phyloP scores from a whole-genome alignment of 1,140 invertebrate species.

The Philotrypesis tridentata region DNA sequence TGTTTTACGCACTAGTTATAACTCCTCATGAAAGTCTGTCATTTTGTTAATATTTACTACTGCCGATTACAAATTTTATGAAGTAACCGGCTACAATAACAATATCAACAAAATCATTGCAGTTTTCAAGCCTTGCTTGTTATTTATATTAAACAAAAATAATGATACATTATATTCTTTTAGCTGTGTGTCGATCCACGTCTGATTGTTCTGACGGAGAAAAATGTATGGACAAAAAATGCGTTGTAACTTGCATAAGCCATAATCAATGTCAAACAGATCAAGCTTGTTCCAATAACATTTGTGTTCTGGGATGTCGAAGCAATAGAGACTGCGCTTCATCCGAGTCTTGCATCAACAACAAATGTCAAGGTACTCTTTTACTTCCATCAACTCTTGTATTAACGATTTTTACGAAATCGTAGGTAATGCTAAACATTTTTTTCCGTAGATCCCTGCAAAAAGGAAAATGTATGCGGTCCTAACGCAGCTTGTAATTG shows the following conservation, averaged over 20 bases:
- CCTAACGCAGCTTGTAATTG: slow-evolving; percentile 88
- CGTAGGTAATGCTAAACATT: background rate
- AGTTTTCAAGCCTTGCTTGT: background rate
- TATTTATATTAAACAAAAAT: background rate
- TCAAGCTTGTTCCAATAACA: slow-evolving; percentile 86
- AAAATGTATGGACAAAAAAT: slow-evolving; percentile 85
- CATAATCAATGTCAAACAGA: slow-evolving; percentile 86
- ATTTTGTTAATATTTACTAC: slow-evolving; percentile 35
- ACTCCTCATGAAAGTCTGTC: slow-evolving; percentile 8
- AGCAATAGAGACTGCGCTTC: slow-evolving; percentile 85
- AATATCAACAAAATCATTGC: slow-evolving; percentile 40
- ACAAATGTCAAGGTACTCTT: slow-evolving; percentile 80
- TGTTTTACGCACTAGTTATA: slow-evolving; percentile 24
- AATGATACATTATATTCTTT: slow-evolving; percentile 48
- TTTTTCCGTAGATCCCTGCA: slow-evolving; percentile 80
- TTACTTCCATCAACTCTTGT: background rate
- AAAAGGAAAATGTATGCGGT: slow-evolving; percentile 84
- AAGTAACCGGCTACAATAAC: background rate
- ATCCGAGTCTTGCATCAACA: slow-evolving; percentile 86
- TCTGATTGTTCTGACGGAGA: slow-evolving; percentile 88
- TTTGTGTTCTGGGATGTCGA: slow-evolving; percentile 88
- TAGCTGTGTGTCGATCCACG: slow-evolving; percentile 84
- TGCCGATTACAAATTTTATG: background rate
- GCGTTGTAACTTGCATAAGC: slow-evolving; percentile 83
- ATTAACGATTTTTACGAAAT: background rate